These are phyloP conservation scores for Platycheirus albimanus DNA, from an alignment of 2,888 invertebrate genomes.

Conservation along the genomic window DNA sequence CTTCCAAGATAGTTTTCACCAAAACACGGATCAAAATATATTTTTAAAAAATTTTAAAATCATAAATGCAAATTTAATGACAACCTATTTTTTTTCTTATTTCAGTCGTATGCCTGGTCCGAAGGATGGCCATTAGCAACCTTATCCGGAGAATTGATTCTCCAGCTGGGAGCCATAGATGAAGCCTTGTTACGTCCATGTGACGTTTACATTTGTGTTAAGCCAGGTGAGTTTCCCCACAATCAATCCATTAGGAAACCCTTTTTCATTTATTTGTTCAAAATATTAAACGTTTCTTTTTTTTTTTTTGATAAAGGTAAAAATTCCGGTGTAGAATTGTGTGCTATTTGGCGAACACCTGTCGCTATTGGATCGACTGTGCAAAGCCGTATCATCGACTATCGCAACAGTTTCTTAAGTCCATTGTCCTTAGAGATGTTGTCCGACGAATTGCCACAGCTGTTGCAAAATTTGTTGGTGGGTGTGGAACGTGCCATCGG, in stretches of 20 bases:
- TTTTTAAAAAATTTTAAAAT: too few relatives aligned
- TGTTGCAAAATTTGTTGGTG: conserved; percentile 86
- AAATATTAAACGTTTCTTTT: too few relatives aligned
- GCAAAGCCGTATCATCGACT: conserved; percentile 80
- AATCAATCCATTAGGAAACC: background rate
- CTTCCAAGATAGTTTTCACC: too few relatives aligned
- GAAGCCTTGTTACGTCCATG: conserved; percentile 85
- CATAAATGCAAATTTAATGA: background rate
- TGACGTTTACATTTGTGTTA: conserved; percentile 87
- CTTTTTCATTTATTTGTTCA: too few relatives aligned
- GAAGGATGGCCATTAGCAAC: conserved; percentile 88
- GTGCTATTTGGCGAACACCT: conserved; percentile 81
- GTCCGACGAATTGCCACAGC: conserved; percentile 85
- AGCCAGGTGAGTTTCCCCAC: conserved; percentile 78
- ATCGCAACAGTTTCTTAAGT: conserved; percentile 78
- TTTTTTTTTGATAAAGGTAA: conserved; percentile 75
- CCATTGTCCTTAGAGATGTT: conserved; percentile 82
- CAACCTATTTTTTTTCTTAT: conserved; percentile 67
- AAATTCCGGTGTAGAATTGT: conserved; percentile 77
- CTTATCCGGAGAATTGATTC: conserved; percentile 85
- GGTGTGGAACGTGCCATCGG: conserved; percentile 88
- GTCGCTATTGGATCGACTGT: conserved; percentile 76
- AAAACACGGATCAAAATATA: too few relatives aligned
- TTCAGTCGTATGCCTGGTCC: conserved; percentile 85
- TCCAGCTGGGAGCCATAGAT: conserved; percentile 86